These are phyloP conservation scores for Marronus borbonicus DNA, from an alignment of 2,888 invertebrate genomes.

Conservation along the genomic window DNA sequence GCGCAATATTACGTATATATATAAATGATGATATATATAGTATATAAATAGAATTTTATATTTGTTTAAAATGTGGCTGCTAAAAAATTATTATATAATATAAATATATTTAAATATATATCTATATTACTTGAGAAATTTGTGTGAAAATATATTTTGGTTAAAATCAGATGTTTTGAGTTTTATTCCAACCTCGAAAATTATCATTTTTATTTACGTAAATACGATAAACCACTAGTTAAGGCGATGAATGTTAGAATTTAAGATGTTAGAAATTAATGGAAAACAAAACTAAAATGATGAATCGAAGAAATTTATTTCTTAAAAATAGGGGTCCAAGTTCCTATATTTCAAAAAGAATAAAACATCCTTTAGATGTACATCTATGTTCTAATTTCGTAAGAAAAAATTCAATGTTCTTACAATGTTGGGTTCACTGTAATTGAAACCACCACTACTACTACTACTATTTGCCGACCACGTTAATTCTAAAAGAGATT, in stretches of 20 bases:
- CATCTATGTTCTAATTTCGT: conserved; percentile 32
- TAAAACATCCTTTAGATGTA: not conserved
- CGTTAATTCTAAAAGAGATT: conserved; percentile 65
- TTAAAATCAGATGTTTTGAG: conserved; percentile 60
- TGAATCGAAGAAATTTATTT: conserved; percentile 39
- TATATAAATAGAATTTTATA: conserved; percentile 49
- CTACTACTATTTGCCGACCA: conserved; percentile 60
- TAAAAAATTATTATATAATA: conserved; percentile 47
- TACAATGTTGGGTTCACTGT: conserved; percentile 64
- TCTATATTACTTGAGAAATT: conserved; percentile 49
- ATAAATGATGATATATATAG: conserved; percentile 40
- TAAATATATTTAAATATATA: conserved; percentile 7
- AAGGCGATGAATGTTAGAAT: conserved; percentile 6
- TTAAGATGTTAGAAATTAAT: conserved; percentile 8
- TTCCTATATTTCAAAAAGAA: conserved; percentile 62
- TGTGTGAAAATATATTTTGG: conserved; percentile 67
- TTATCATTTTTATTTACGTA: not conserved
- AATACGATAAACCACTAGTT: not conserved
- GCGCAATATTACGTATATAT: conserved; percentile 28
- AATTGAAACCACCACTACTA: conserved; percentile 59
- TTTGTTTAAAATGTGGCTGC: conserved; percentile 65
- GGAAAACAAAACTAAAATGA: conserved; percentile 2
- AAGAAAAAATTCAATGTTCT: not conserved
- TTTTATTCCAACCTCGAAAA: conserved; percentile 61
- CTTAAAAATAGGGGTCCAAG: conserved; percentile 65